These are phyloP conservation scores for Pachymerium ferrugineum DNA, from an alignment of 2,888 invertebrate species.

Conservation along the genomic window DNA sequence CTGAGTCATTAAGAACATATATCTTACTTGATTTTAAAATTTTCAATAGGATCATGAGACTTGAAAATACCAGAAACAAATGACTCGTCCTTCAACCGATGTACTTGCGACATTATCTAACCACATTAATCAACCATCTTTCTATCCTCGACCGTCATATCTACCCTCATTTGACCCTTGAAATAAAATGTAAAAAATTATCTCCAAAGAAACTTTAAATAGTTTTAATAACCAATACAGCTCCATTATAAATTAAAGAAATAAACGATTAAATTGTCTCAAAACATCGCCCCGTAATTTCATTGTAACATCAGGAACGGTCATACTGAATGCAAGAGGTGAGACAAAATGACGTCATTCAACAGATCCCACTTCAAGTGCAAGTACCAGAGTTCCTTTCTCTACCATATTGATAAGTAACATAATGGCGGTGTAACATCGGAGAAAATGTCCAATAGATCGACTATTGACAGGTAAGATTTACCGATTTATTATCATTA, in stretches of 20 bases:
- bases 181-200: no score
- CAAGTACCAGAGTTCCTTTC: background rate
- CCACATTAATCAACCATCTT: no score
- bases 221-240: no score
- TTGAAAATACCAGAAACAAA: background rate
- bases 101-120: background rate
- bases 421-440: conserved; percentile 30
- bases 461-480: conserved; percentile 20
- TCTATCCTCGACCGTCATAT: no score
- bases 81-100: background rate
- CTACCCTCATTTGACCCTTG: no score
- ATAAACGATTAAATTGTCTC: no score
- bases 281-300: no score
- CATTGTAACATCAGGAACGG: no score
- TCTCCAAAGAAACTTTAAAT: no score
- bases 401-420: conserved; percentile 16
- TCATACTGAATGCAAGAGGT: background rate
- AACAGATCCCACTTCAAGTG: background rate
- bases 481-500: background rate
- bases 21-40: background rate
- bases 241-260: no score
- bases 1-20: no score
- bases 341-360: background rate
- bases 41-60: background rate
- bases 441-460: conserved; percentile 29